phyloP scores from a whole-genome alignment of 2,113 vertebrate species.

The Shinisaurus crocodilurus region DNA sequence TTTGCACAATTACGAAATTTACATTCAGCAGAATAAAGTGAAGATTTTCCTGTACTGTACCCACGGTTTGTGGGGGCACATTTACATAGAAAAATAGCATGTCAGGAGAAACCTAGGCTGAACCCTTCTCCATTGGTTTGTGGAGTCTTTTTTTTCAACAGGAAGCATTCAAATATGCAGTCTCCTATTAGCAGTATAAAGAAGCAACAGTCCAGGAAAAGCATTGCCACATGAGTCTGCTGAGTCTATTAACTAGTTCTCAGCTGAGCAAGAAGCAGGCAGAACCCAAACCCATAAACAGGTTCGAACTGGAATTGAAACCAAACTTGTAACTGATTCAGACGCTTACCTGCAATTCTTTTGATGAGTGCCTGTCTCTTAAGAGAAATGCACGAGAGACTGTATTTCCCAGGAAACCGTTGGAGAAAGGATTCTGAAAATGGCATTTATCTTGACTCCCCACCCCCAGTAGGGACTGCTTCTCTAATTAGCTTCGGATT shows the following conservation, averaged over 20 bases:
- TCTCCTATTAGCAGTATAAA: not conserved
- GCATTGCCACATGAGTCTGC: not conserved
- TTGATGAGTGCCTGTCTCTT: not conserved
- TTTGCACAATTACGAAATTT: not conserved
- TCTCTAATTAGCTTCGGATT: not conserved
- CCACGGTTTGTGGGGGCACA: too few species aligned
- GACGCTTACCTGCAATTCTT: too few species aligned
- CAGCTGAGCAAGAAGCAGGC: not conserved
- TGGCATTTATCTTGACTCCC: not conserved
- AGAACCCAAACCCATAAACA: too few species aligned
- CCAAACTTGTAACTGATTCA: not conserved
- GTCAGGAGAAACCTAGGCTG: not conserved
- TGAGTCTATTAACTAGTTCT: not conserved
- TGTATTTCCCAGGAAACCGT: not conserved
- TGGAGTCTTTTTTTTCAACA: not conserved
- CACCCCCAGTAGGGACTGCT: not conserved
- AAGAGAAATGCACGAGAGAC: too few species aligned
- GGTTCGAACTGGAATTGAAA: too few species aligned
- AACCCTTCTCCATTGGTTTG: not conserved
- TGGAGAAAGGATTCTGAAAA: not conserved
- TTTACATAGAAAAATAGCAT: not conserved
- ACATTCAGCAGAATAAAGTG: not conserved
- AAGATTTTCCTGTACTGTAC: not conserved
- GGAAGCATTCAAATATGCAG: not conserved
- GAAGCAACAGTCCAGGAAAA: not conserved